A percentile compares a stretch with the other conserved stretches of the same genome.
Evolutionary conservation across 2,113 vertebrate species (phyloP).

Genomic region (Rynchops niger): DNA sequence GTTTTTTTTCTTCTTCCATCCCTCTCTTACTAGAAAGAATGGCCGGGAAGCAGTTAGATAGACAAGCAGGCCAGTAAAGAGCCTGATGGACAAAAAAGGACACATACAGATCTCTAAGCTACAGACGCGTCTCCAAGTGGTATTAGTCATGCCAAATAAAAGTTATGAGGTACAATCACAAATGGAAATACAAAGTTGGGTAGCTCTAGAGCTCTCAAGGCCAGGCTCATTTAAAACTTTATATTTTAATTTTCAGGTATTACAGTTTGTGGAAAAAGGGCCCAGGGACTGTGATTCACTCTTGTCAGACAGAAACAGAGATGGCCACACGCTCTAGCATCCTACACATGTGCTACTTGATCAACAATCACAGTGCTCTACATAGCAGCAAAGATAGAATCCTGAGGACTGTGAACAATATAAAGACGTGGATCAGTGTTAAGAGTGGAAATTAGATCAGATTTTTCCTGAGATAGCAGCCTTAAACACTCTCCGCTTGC

Average conservation of each 20-base stretch:
- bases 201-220: not conserved
- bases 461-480: not conserved
- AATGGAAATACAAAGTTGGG: not conserved
- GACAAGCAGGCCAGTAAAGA: not conserved
- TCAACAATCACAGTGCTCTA: not conserved
- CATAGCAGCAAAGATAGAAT: not conserved
- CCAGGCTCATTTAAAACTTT: not conserved
- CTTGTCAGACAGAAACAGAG: not conserved
- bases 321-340: not conserved
- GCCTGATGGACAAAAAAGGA: not conserved
- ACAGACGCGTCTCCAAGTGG: not conserved
- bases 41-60: not conserved
- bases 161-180: not conserved
- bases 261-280: not conserved
- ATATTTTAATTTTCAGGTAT: not conserved
- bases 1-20: not conserved
- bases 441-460: not conserved
- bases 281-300: not conserved
- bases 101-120: not conserved
- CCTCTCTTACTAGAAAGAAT: not conserved
- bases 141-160: not conserved
- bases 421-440: not conserved
- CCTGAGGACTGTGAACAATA: not conserved
- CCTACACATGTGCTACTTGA: not conserved
- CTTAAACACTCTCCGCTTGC: not conserved